phyloP scores from a whole-genome alignment of 35 echinoderm and acorn worm species.

The Stichopus chloronotus region DNA sequence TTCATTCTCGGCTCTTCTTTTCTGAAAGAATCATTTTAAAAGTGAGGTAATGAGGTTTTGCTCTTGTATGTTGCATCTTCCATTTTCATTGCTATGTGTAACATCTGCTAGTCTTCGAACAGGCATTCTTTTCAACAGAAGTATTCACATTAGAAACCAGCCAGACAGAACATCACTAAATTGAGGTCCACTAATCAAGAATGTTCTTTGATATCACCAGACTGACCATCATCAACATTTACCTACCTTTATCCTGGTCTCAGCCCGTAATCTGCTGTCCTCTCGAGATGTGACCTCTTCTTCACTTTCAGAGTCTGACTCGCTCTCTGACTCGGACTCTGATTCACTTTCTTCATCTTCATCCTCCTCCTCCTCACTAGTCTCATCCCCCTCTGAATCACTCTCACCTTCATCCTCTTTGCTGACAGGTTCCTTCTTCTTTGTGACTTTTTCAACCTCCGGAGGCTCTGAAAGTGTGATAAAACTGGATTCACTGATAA shows the following conservation, averaged over 20 bases:
- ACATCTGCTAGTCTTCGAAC: neutral
- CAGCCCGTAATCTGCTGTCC: conserved; percentile 64
- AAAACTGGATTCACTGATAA: no score
- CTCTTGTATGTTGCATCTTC: no score
- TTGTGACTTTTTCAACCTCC: neutral
- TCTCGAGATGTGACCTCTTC: conserved; percentile 60
- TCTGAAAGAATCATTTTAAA: conserved; percentile 41
- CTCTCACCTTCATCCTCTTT: conserved; percentile 53
- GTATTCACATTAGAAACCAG: neutral
- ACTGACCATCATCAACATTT: no score
- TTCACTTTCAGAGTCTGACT: conserved; percentile 58
- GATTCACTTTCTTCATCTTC: conserved; percentile 70
- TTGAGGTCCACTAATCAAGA: no score
- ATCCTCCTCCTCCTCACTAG: conserved; percentile 69
- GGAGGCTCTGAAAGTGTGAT: neutral
- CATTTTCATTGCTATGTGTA: no score
- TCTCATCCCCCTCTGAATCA: conserved; percentile 56
- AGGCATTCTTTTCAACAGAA: neutral
- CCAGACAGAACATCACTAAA: neutral
- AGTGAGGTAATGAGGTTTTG: no score
- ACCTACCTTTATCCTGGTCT: conserved; percentile 77
- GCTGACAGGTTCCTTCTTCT: conserved; percentile 42
- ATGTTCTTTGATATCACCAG: no score
- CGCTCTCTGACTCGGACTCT: conserved; percentile 61
- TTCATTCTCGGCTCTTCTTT: conserved; percentile 86